Conservation (phyloP, 2,888 invertebrate genomes). For the Pardosa pseudoannulata region DNA sequence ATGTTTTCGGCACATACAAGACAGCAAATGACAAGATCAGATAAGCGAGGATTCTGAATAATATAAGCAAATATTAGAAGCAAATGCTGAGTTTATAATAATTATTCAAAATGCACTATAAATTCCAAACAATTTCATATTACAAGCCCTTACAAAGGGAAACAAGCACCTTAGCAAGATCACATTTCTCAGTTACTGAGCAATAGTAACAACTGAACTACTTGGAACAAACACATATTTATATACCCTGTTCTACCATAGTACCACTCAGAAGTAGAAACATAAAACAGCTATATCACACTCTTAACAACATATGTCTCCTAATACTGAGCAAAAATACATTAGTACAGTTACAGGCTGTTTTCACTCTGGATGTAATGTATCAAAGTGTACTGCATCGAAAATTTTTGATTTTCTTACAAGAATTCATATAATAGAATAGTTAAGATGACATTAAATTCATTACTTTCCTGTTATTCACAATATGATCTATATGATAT, state of each 20-base stretch:
- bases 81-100: conserved; percentile 51
- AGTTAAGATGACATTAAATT: no score
- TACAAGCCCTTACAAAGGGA: conserved; percentile 64
- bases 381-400: no score
- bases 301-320: background rate
- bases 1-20: conserved; percentile 58
- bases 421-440: no score
- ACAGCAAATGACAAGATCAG: conserved; percentile 67
- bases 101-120: conserved; percentile 59
- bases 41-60: conserved; percentile 66
- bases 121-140: conserved; percentile 60
- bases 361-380: no score
- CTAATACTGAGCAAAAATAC: background rate
- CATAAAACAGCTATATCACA: background rate
- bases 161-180: conserved; percentile 66
- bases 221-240: conserved; percentile 64
- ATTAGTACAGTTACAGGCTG: no score
- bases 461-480: no score
- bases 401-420: no score
- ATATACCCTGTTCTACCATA: conserved; percentile 62
- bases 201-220: conserved; percentile 50
- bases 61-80: conserved; percentile 65
- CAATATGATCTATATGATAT: no score
- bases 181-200: conserved; percentile 67
- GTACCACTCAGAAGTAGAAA: background rate